Evolutionary conservation across 2,888 invertebrate genomes (phyloP), one percentile per base, ranked within the genome.

Genomic region (Cylloceria caligata): DNA sequence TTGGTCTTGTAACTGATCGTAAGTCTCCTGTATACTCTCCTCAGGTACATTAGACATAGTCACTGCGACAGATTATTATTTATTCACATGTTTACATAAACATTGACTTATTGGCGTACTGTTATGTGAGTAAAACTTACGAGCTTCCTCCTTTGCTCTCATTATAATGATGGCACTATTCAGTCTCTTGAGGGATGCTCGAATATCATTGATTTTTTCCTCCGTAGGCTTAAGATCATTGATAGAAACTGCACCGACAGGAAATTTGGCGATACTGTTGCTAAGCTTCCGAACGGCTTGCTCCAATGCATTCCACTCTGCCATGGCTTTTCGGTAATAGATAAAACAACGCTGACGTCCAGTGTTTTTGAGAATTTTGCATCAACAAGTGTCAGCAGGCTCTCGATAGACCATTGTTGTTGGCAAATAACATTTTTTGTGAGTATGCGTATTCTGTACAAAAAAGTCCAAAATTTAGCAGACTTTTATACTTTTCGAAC

Each of bases 141-240:
- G 76, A 0, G 74, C 69, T 69, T 77, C 67, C 1, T 27, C 24
- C 27, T 78, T 82, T 11, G 81, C 80, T 77, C 67, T 67, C 6
- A 86, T 49, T 16, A 81, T 68, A 47, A 84, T 34, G 6, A 84
- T 77, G 27, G 80, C 80, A 4, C 85, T 64, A 16, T 68, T 86
- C 30, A 85, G 34, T 30, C 72, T 77, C 30, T 80, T 82, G 24
- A 86, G 45, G 24, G 75, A 75, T 9, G 77, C 47, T 19, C 85
- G 80, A 21, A 80, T 24, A 57, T 86, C 85, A 19, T 21, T 39
- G 16, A 87, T 83, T 55, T 83, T 85, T 49, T 87, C 85, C 11
- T 82, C 77, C 0, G 80, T 76, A 2, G 86, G 85, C 52, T 86
- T 87, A 27, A 83, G 81, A 82, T 86, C 87, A 45, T 83, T 73